Conservation (phyloP, 2,888 invertebrate species). For the Eupithecia vulgata region DNA sequence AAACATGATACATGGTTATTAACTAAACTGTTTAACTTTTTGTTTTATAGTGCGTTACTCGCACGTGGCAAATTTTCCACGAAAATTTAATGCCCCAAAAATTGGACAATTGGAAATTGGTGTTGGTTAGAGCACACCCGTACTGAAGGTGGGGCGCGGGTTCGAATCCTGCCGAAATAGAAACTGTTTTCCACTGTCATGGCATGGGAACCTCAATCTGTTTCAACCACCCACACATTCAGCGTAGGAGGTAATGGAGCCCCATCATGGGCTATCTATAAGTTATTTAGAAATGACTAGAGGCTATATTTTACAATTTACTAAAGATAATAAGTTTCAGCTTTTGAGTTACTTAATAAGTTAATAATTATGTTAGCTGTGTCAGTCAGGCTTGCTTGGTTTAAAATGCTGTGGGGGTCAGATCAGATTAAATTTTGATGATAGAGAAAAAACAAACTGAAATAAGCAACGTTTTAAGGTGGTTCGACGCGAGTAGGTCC, state of each 20-base stretch:
- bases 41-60: too few relatives aligned
- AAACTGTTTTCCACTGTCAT: background rate
- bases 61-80: too few relatives aligned
- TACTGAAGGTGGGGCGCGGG: too few relatives aligned
- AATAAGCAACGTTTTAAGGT: too few relatives aligned
- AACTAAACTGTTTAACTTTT: too few relatives aligned
- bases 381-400: background rate
- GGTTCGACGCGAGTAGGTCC: too few relatives aligned
- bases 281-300: slow-evolving; percentile 18
- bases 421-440: background rate
- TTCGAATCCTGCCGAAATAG: too few relatives aligned
- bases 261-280: background rate
- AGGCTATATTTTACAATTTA: slow-evolving; percentile 25
- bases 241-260: background rate
- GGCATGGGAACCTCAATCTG: background rate
- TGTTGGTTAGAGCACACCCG: too few relatives aligned
- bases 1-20: too few relatives aligned
- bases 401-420: background rate
- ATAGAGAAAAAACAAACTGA: background rate
- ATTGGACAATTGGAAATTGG: too few relatives aligned
- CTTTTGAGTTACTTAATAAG: slow-evolving; percentile 13
- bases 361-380: background rate
- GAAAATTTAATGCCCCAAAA: too few relatives aligned
- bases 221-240: background rate
- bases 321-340: slow-evolving; percentile 25